Conservation (phyloP, 1,140 invertebrate species). For the Megalonaias nervosa region DNA sequence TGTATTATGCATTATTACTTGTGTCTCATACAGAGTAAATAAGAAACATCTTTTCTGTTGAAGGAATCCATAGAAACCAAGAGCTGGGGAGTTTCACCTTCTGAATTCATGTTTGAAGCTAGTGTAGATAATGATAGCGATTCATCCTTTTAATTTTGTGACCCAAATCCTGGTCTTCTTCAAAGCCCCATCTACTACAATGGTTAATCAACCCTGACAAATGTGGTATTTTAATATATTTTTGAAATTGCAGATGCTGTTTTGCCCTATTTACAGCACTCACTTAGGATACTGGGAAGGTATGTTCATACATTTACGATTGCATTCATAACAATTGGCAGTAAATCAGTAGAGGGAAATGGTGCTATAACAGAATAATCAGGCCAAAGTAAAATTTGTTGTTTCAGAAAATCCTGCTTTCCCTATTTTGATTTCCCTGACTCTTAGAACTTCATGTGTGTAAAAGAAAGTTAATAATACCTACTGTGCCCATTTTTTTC, state of each 20-base stretch:
- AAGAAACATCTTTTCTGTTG: not conserved
- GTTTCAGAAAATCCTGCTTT: not conserved
- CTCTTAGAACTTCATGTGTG: not conserved
- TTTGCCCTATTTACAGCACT: conserved; percentile 58
- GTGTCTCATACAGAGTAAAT: too few relatives aligned
- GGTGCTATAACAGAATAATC: not conserved
- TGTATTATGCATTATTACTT: too few relatives aligned
- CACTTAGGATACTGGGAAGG: conserved; percentile 60
- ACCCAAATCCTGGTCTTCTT: not conserved
- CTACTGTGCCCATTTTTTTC: not conserved
- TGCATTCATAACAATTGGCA: not conserved
- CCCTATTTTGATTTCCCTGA: too few relatives aligned
- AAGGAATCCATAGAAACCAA: not conserved
- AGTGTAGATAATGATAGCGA: not conserved
- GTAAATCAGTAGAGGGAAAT: not conserved
- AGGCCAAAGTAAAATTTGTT: not conserved
- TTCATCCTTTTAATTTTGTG: not conserved
- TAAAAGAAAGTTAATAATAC: not conserved
- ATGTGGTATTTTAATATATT: not conserved
- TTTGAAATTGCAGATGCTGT: conserved; percentile 56
- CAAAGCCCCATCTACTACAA: not conserved
- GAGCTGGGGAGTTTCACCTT: not conserved
- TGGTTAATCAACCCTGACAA: not conserved
- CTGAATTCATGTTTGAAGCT: not conserved
- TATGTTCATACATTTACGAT: conserved; percentile 22